These are phyloP conservation scores for Arnoldichthys spilopterus DNA, from an alignment of 2,797 vertebrate species.

Conservation along the genomic window DNA sequence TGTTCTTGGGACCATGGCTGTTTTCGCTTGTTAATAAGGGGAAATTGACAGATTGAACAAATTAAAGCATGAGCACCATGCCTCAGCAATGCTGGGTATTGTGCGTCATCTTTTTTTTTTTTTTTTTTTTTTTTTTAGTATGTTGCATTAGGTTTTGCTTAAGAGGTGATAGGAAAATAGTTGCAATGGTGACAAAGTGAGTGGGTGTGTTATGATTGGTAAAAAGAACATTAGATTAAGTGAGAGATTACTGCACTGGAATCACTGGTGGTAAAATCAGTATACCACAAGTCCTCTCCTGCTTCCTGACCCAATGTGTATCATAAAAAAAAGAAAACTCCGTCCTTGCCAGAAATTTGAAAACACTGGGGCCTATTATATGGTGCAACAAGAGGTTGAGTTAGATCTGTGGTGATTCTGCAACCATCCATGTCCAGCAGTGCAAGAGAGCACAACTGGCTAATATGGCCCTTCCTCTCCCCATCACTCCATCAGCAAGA, in stretches of 20 bases:
- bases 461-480: too few relatives aligned
- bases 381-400: too few relatives aligned
- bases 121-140: not conserved
- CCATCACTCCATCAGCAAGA: too few relatives aligned
- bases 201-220: conserved; percentile 29
- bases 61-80: conserved; percentile 7
- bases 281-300: not conserved
- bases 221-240: conserved; percentile 42
- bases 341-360: not conserved
- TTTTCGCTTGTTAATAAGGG: conserved; percentile 2
- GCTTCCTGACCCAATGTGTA: conserved; percentile 23
- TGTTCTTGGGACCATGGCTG: conserved; percentile 2
- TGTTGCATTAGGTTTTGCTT: conserved; percentile 20
- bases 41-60: conserved; percentile 22
- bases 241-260: conserved; percentile 17
- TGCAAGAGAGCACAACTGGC: too few relatives aligned
- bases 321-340: not conserved
- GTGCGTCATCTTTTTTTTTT: conserved; percentile 31
- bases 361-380: not conserved
- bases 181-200: conserved; percentile 47
- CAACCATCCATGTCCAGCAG: too few relatives aligned
- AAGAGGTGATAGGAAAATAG: conserved; percentile 5
- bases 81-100: not conserved
- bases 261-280: conserved; percentile 24
- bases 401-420: too few relatives aligned